These are phyloP conservation scores for Campoletis raptor DNA, from an alignment of 2,888 invertebrate genomes.

Conservation along the genomic window DNA sequence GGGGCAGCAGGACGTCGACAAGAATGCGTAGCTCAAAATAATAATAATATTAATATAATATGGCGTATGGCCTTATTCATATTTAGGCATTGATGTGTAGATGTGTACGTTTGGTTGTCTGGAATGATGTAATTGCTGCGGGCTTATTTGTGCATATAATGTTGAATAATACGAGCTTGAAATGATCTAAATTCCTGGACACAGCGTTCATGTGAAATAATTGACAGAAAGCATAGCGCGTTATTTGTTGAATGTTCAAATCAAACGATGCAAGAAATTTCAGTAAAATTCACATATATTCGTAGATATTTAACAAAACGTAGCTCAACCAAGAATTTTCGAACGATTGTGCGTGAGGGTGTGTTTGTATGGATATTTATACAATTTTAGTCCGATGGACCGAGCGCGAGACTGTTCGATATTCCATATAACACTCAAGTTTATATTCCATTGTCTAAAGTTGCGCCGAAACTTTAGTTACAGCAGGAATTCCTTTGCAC, in stretches of 20 bases:
- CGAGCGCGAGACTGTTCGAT: not conserved
- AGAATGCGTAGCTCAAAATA: constrained; percentile 16
- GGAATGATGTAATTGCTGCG: constrained; percentile 6
- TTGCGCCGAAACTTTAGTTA: constrained; percentile 71
- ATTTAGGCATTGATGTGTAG: not conserved
- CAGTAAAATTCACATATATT: not conserved
- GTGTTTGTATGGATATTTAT: not conserved
- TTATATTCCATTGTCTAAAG: constrained; percentile 80
- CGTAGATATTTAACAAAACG: not conserved
- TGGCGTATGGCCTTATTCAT: not conserved
- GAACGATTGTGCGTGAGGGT: not conserved
- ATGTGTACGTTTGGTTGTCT: not conserved
- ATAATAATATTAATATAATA: not conserved
- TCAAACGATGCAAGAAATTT: not conserved
- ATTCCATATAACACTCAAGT: constrained; percentile 79
- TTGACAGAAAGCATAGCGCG: not conserved
- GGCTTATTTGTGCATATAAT: constrained; percentile 6
- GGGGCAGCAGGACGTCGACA: constrained; percentile 5
- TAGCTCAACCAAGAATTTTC: not conserved
- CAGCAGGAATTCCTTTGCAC: constrained; percentile 19
- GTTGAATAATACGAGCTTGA: not conserved
- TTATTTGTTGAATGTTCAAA: not conserved
- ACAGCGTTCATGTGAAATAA: not conserved
- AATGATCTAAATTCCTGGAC: constrained; percentile 2
- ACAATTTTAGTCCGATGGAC: not conserved